A percentile compares a stretch with the other conserved stretches of the same genome.
Evolutionary conservation across 2,888 invertebrate species (phyloP).

Genomic region (Pogonocherus hispidulus): DNA sequence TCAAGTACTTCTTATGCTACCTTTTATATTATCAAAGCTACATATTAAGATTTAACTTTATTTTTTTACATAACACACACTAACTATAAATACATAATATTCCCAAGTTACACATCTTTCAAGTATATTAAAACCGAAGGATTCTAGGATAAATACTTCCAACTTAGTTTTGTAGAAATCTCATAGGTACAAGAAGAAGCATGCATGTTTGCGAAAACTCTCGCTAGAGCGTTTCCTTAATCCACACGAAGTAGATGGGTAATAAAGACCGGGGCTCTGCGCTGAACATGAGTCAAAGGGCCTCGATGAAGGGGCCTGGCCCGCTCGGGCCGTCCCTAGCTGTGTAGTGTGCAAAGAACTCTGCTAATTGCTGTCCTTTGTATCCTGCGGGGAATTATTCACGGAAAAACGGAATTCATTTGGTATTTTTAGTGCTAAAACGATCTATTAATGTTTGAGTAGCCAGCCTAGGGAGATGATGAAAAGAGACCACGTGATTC

Average conservation of each 20-base stretch:
- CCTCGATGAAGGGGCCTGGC: conserved; percentile 24
- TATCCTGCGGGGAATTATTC: conserved; percentile 41
- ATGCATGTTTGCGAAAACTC: background rate
- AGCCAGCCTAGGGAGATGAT: conserved; percentile 10
- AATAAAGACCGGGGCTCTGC: conserved; percentile 15
- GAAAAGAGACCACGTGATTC: conserved; percentile 6
- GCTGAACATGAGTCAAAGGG: conserved; percentile 17
- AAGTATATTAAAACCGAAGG: too few relatives aligned
- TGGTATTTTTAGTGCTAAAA: conserved; percentile 52
- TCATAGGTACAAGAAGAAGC: background rate
- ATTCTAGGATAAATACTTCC: background rate
- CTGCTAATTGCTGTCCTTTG: conserved; percentile 47
- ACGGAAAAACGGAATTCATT: conserved; percentile 47
- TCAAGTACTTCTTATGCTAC: too few relatives aligned
- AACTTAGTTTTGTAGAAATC: background rate
- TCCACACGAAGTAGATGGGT: background rate
- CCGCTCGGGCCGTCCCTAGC: conserved; percentile 36
- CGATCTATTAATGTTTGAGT: conserved; percentile 54
- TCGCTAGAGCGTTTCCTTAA: background rate
- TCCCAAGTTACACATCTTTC: too few relatives aligned
- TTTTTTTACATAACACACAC: too few relatives aligned
- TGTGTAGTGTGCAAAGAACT: conserved; percentile 41
- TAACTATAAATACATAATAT: too few relatives aligned
- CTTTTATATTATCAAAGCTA: too few relatives aligned
- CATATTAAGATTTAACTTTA: too few relatives aligned